phyloP scores from a whole-genome alignment of 2,888 invertebrate genomes.

The Microplitis deprimator region DNA sequence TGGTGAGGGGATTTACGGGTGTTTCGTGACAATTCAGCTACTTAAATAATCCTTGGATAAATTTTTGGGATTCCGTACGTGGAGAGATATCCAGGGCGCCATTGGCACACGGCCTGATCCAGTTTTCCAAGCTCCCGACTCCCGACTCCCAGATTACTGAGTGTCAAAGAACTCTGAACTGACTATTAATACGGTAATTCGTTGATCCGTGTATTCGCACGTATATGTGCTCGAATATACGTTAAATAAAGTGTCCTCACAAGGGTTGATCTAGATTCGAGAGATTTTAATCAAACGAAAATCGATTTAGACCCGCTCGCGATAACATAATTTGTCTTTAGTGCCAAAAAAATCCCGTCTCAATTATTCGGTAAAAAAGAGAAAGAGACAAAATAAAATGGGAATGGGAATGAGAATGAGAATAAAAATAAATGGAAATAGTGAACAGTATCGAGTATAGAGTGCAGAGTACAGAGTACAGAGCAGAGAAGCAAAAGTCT shows the following conservation, averaged over 20 bases:
- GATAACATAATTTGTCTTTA: conserved; percentile 10
- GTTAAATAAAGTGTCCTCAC: not conserved
- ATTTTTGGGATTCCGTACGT: not conserved
- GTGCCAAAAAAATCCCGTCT: not conserved
- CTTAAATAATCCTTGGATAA: not conserved
- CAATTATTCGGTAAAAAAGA: conserved; percentile 4
- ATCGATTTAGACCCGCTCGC: not conserved
- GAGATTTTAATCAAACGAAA: not conserved
- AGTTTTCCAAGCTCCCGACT: not conserved
- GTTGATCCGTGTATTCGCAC: not conserved
- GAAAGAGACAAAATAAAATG: not conserved
- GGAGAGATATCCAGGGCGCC: not conserved
- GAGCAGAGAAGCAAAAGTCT: not conserved
- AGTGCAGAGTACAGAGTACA: not conserved
- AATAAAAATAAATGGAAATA: conserved; percentile 11
- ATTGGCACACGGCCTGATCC: conserved; percentile 6
- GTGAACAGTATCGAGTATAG: too few species aligned
- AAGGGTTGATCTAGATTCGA: not conserved
- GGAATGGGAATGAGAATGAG: not conserved
- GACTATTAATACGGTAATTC: not conserved
- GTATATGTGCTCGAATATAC: not conserved
- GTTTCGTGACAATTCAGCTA: conserved; percentile 19
- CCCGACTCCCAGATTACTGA: not conserved
- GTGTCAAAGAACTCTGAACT: not conserved
- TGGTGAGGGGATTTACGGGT: conserved; percentile 18